phyloP scores from a whole-genome alignment of 53 echinoderm and acorn worm species.

The Paracentrotus lividus region DNA sequence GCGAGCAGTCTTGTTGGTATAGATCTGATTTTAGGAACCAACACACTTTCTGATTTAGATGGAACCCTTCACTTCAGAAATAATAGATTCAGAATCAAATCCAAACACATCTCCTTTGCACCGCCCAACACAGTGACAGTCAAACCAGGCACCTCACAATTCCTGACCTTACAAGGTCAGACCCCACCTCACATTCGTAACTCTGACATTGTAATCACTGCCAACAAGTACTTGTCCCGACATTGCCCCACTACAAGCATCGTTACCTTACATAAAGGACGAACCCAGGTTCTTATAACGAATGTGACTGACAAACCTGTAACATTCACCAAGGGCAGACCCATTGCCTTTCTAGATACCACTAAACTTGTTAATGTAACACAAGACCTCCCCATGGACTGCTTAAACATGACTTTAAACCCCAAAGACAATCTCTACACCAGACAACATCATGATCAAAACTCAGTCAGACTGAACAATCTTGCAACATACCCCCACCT shows the following conservation, averaged over 20 bases:
- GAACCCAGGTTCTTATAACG: background rate
- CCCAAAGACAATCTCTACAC: background rate
- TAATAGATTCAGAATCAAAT: conserved; percentile 42
- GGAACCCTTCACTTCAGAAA: conserved; percentile 39
- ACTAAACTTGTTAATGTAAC: conserved; percentile 1
- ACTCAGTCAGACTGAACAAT: background rate
- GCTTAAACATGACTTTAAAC: background rate
- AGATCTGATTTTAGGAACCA: conserved; percentile 61
- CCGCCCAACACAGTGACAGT: conserved; percentile 12
- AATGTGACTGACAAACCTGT: conserved; percentile 17
- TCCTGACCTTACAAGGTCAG: conserved; percentile 18
- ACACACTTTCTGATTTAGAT: conserved; percentile 59
- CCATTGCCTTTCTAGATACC: conserved; percentile 23
- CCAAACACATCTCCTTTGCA: background rate
- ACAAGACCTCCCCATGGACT: background rate
- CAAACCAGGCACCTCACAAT: background rate
- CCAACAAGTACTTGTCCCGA: conserved; percentile 16
- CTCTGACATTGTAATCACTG: conserved; percentile 28
- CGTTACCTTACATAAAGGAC: background rate
- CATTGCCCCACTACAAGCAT: conserved; percentile 17
- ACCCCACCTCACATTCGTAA: conserved; percentile 41
- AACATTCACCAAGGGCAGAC: conserved; percentile 10
- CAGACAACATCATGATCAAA: background rate
- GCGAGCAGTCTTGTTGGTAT: conserved; percentile 2
- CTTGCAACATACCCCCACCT: conserved; percentile 45